Conservation (phyloP, 1,140 invertebrate species). For the Diorhabda carinulata region DNA sequence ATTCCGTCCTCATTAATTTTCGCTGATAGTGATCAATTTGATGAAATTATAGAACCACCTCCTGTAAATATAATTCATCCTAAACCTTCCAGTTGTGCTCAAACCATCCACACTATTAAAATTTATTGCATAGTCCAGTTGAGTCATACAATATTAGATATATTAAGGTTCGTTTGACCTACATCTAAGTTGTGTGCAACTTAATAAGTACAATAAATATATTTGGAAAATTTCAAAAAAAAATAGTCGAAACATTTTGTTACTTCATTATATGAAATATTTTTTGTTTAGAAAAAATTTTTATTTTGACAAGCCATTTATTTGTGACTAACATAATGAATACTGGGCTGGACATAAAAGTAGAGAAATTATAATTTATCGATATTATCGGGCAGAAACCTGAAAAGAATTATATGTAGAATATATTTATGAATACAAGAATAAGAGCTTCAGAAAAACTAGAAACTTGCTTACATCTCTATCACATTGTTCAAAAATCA, state of each 20-base stretch:
- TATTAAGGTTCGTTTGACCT: conserved; percentile 5
- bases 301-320: too few relatives aligned
- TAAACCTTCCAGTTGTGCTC: conserved; percentile 49
- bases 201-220: conserved; percentile 9
- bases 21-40: conserved; percentile 56
- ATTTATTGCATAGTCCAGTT: conserved; percentile 18
- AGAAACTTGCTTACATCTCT: too few relatives aligned
- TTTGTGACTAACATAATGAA: too few relatives aligned
- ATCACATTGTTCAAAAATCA: too few relatives aligned
- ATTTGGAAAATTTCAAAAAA: background rate
- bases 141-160: conserved; percentile 5
- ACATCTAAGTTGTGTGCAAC: background rate
- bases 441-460: too few relatives aligned
- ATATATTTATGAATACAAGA: too few relatives aligned
- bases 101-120: conserved; percentile 27
- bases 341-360: too few relatives aligned
- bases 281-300: too few relatives aligned
- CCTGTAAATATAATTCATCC: conserved; percentile 66
- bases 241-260: background rate
- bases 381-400: too few relatives aligned
- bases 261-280: too few relatives aligned
- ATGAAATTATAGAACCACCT: conserved; percentile 60
- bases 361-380: too few relatives aligned
- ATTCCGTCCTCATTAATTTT: conserved; percentile 57
- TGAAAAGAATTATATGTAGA: too few relatives aligned